These are phyloP conservation scores for Horisme vitalbata DNA, from an alignment of 2,888 invertebrate species.

Conservation along the genomic window DNA sequence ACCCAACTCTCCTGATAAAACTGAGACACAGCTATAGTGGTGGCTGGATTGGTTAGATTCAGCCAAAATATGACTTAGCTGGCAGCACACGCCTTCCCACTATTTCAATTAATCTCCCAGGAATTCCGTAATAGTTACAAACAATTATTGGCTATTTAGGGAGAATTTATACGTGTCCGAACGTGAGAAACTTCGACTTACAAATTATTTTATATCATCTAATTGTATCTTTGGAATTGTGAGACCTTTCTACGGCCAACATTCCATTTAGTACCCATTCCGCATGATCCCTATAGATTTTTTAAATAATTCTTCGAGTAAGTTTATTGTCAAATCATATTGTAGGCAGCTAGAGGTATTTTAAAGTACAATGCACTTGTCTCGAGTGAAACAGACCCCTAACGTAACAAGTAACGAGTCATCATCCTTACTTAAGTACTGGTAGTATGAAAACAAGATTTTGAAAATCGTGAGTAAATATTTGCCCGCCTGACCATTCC, in stretches of 20 bases:
- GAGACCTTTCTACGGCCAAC: slow-evolving; percentile 17
- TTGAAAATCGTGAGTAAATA: slow-evolving; percentile 81
- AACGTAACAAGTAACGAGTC: slow-evolving; percentile 52
- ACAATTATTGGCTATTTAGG: slow-evolving; percentile 35
- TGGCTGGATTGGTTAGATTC: too few relatives aligned
- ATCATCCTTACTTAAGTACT: slow-evolving; percentile 57
- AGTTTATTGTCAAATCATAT: too few relatives aligned
- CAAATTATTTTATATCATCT: slow-evolving; percentile 21
- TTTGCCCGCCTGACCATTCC: slow-evolving; percentile 78
- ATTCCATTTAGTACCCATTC: slow-evolving; percentile 16
- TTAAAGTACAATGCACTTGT: slow-evolving; percentile 27
- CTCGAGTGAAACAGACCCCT: slow-evolving; percentile 33
- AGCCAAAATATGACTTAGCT: neutral
- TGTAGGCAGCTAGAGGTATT: too few relatives aligned
- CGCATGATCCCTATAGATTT: neutral
- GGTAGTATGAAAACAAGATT: slow-evolving; percentile 76
- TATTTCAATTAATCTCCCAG: slow-evolving; percentile 35
- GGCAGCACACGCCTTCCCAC: slow-evolving; percentile 34
- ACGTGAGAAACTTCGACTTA: slow-evolving; percentile 29
- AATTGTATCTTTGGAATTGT: slow-evolving; percentile 20
- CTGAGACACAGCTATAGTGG: too few relatives aligned
- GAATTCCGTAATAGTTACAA: slow-evolving; percentile 32
- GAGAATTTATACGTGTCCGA: slow-evolving; percentile 30
- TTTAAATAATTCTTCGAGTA: too few relatives aligned
- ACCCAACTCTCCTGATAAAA: too few relatives aligned